phyloP scores from a whole-genome alignment of 1,140 invertebrate species.

The Scaptomyza hsui region DNA sequence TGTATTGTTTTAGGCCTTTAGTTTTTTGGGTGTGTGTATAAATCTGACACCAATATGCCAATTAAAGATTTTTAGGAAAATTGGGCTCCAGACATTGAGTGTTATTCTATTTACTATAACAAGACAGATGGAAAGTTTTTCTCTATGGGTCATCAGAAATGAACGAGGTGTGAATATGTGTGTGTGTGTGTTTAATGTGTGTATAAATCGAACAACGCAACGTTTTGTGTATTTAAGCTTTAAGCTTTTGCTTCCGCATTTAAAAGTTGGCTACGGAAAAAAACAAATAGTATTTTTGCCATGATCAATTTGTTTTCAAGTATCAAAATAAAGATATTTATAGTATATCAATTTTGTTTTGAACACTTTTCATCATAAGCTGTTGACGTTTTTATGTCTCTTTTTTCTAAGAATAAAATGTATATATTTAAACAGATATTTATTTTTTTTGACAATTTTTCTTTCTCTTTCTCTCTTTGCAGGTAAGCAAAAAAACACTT shows the following conservation, averaged over 20 bases:
- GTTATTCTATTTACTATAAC: conserved; percentile 13
- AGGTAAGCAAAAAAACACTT: conserved; percentile 62
- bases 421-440: conserved; percentile 33
- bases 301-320: conserved; percentile 35
- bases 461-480: conserved; percentile 59
- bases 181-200: conserved; percentile 16
- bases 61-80: conserved; percentile 37
- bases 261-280: conserved; percentile 32
- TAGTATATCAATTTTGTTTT: neutral
- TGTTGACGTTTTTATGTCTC: conserved; percentile 55
- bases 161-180: conserved; percentile 11
- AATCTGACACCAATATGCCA: conserved; percentile 76
- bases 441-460: conserved; percentile 63
- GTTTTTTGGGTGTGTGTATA: conserved; percentile 23
- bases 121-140: conserved; percentile 46
- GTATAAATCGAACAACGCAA: conserved; percentile 20
- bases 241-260: conserved; percentile 39
- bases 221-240: neutral
- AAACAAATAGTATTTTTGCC: conserved; percentile 19
- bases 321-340: neutral
- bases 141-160: conserved; percentile 3
- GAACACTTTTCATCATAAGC: neutral
- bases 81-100: conserved; percentile 29
- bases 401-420: conserved; percentile 20
- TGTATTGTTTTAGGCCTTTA: conserved; percentile 50